A percentile compares a stretch with the other conserved stretches of the same genome.
Conservation (phyloP, 2,888 invertebrate species). For the Parasteatoda lunata region DNA sequence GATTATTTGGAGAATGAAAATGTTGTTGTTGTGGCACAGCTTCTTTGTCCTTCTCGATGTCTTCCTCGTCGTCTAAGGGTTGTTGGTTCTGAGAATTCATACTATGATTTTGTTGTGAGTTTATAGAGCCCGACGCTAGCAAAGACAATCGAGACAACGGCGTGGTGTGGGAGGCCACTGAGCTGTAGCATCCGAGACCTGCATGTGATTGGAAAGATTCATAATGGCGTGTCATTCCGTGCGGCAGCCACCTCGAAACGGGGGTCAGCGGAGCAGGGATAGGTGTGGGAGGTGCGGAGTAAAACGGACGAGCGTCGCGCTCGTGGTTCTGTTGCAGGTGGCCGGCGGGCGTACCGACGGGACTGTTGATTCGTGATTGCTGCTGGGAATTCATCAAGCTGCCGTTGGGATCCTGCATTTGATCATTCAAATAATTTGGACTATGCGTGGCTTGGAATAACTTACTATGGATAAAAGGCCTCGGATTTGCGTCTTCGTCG, state of each 20-base stretch:
- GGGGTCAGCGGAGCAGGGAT: slow-evolving; percentile 69
- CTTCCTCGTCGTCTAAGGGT: slow-evolving; percentile 50
- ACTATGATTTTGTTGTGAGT: slow-evolving; percentile 49
- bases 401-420: slow-evolving; percentile 43
- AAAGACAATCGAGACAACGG: slow-evolving; percentile 66
- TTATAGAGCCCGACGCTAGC: slow-evolving; percentile 62
- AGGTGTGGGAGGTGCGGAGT: slow-evolving; percentile 70
- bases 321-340: slow-evolving; percentile 58
- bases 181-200: slow-evolving; percentile 61
- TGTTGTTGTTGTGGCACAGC: slow-evolving; percentile 48
- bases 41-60: slow-evolving; percentile 49
- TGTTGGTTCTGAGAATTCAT: slow-evolving; percentile 56
- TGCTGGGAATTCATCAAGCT: slow-evolving; percentile 46
- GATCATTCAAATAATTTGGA: slow-evolving; percentile 59
- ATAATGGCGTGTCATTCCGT: slow-evolving; percentile 55
- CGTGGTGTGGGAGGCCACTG: slow-evolving; percentile 64
- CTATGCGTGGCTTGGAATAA: slow-evolving; percentile 63
- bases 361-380: slow-evolving; percentile 54
- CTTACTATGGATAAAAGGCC: slow-evolving; percentile 55
- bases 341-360: slow-evolving; percentile 23
- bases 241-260: slow-evolving; percentile 67
- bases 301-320: slow-evolving; percentile 68
- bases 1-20: slow-evolving; percentile 62
- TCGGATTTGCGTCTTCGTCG: slow-evolving; percentile 55
- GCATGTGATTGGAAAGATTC: slow-evolving; percentile 63